Evolutionary conservation across 2,113 vertebrate species (phyloP), one percentile per base, ranked within the genome.

Genomic region (Nyctibius bracteatus): DNA sequence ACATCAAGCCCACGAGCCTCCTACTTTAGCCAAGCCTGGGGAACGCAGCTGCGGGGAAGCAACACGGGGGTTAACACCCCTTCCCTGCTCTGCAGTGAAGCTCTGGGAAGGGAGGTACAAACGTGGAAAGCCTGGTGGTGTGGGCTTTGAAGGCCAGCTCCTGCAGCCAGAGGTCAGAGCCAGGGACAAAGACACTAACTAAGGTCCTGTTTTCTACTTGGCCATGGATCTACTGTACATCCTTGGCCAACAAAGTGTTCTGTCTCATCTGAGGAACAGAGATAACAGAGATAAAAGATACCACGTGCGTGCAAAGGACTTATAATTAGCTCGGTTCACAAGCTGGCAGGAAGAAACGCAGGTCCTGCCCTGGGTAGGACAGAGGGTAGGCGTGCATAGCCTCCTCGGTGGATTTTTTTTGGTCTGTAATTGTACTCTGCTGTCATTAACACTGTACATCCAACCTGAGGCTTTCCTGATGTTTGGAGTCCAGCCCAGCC

Each of bases 401-500:
- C 66, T 59, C 31, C 28, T 86, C 84, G 17, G 31, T 4, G 8
- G 11, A 27, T 28, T 46, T 39, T 67, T 46, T 73, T n/a, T 15
- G n/a, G 12, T 92, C 51, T 86, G 59, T 39, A 74, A 86, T 44
- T 12, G 0, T 27, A 23, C 33, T 30, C 71, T 22, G 35, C 57
- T 92, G 41, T 94, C 51, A 14, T n/a, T 51, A 74, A 49, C 5
- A 30, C 51, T 2, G 33, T 11, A 65, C 22, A 22, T 16, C 44
- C 44, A 14, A 44, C 14, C 15, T 58, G 49, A 92, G 71, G 66
- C 81, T 74, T 74, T 51, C 89, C 92, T 75, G 77, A 61, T 80
- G 92, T 63, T 49, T 66, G 89, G 92, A 86, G 71, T 41, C 37
- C 47, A 52, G 91, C 88, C 37, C 47, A 52, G 91, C 88, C 83